These are phyloP conservation scores for Polyommatus icarus DNA, from an alignment of 2,888 invertebrate species.

Conservation along the genomic window DNA sequence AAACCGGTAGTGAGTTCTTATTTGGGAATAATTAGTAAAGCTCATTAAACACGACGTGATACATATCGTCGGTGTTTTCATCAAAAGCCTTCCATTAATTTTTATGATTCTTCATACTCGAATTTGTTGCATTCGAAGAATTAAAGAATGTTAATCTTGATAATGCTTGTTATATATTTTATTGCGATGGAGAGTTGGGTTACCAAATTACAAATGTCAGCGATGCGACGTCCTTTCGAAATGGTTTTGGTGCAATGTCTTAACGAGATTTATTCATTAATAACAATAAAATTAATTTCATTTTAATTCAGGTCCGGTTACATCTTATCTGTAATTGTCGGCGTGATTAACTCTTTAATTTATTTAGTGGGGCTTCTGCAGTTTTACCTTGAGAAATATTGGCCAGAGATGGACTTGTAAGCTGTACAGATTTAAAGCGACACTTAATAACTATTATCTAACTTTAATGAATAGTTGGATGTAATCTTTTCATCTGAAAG, in stretches of 20 bases:
- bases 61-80: conserved; percentile 10
- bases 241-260: conserved; percentile 17
- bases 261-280: conserved; percentile 6
- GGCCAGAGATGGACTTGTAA: too few species aligned
- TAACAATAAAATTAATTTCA: conserved; percentile 18
- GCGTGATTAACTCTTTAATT: background rate
- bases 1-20: conserved; percentile 15
- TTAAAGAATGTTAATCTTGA: conserved; percentile 27
- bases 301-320: background rate
- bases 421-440: too few species aligned
- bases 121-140: conserved; percentile 16
- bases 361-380: background rate
- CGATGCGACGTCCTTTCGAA: background rate
- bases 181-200: conserved; percentile 19
- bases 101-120: conserved; percentile 16
- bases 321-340: background rate
- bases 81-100: conserved; percentile 23
- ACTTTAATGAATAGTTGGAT: too few species aligned
- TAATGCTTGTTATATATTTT: conserved; percentile 29
- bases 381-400: background rate
- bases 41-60: conserved; percentile 4
- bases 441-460: too few species aligned
- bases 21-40: background rate
- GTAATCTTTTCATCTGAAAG: too few species aligned
- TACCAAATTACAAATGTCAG: conserved; percentile 22